Conservation (phyloP, 2,888 invertebrate species). For the Philopedon plagiatum region DNA sequence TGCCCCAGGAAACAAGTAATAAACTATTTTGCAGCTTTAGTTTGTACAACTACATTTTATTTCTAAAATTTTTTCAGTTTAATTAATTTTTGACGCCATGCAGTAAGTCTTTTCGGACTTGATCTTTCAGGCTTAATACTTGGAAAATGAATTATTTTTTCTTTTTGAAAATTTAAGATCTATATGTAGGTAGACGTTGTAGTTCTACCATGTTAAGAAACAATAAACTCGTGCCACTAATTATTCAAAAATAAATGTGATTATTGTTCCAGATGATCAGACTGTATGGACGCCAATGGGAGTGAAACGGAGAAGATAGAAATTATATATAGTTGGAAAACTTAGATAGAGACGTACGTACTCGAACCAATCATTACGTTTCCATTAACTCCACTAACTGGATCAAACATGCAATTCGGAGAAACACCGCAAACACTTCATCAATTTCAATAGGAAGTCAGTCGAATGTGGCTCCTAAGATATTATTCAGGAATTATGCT, state of each 20-base stretch:
- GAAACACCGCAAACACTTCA: slow-evolving; percentile 63
- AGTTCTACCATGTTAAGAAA: no score
- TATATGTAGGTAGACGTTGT: no score
- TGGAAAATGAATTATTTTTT: no score
- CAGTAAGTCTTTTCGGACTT: no score
- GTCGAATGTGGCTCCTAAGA: slow-evolving; percentile 43
- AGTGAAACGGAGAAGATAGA: slow-evolving; percentile 20
- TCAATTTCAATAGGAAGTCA: slow-evolving; percentile 61
- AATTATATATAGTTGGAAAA: slow-evolving; percentile 52
- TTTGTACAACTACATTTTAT: no score
- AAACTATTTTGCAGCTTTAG: no score
- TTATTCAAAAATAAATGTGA: background rate
- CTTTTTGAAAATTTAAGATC: no score
- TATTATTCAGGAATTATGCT: slow-evolving; percentile 34
- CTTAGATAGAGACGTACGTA: slow-evolving; percentile 55
- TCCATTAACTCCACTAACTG: slow-evolving; percentile 66
- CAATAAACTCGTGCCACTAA: no score
- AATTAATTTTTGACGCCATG: no score
- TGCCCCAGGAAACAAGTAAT: no score
- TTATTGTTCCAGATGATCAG: background rate
- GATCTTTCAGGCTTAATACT: no score
- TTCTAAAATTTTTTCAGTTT: no score
- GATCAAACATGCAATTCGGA: slow-evolving; percentile 65
- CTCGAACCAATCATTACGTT: slow-evolving; percentile 61
- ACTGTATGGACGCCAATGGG: slow-evolving; percentile 5